Conservation (phyloP, 2,797 vertebrate species). For the Taeniopygia guttata region DNA sequence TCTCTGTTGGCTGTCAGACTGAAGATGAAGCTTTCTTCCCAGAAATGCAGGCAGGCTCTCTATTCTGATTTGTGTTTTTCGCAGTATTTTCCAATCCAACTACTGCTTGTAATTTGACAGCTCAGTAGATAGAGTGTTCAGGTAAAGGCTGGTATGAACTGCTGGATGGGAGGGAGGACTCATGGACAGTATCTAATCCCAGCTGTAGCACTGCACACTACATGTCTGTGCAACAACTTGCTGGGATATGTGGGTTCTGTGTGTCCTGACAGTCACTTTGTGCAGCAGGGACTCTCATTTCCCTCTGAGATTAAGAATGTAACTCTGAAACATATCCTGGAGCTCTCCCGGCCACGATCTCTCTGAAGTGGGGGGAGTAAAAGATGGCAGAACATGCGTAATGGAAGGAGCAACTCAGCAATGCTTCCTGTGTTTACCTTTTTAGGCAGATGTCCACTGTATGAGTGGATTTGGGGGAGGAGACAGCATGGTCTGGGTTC, state of each 20-base stretch:
- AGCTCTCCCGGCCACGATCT: background rate
- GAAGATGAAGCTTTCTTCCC: conserved; percentile 82
- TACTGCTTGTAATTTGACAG: background rate
- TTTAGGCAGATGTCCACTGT: background rate
- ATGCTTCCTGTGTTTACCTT: background rate
- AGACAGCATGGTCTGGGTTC: background rate
- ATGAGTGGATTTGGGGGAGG: background rate
- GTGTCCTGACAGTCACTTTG: background rate
- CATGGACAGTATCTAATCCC: background rate
- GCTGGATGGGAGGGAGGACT: background rate
- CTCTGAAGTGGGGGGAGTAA: background rate
- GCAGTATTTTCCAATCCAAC: background rate
- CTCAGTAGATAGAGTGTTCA: background rate
- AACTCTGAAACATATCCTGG: background rate
- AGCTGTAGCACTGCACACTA: background rate
- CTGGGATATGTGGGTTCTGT: background rate
- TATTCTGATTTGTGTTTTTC: background rate
- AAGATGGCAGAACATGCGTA: background rate
- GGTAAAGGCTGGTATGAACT: background rate
- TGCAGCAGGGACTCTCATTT: background rate
- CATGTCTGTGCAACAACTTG: background rate
- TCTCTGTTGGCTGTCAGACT: conserved; percentile 90
- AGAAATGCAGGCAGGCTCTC: conserved; percentile 82
- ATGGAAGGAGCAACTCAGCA: background rate
- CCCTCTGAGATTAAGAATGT: background rate